These are phyloP conservation scores for Meriones unguiculatus DNA, from an alignment of 2,113 vertebrate species.

Conservation along the genomic window DNA sequence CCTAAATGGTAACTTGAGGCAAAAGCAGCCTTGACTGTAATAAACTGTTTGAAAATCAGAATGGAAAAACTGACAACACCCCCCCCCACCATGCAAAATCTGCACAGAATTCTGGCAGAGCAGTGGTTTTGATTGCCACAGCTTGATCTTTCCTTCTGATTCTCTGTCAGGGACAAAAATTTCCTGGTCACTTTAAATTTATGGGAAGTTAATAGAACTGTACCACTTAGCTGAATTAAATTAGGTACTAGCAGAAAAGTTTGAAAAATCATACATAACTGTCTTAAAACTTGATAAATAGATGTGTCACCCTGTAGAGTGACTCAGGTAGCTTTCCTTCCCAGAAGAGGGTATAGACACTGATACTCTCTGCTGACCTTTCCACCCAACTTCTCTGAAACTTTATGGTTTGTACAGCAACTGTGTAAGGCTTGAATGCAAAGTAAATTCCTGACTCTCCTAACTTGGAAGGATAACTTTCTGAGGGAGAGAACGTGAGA, in stretches of 20 bases:
- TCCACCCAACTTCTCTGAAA: slow-evolving; percentile 31
- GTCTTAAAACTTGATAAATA: slow-evolving; percentile 60
- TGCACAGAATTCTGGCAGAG: neutral
- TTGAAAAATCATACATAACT: slow-evolving; percentile 60
- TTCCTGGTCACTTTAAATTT: slow-evolving; percentile 54
- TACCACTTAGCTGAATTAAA: slow-evolving; percentile 60
- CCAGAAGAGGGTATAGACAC: slow-evolving; percentile 34
- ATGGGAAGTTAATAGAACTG: slow-evolving; percentile 63
- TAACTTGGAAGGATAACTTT: slow-evolving; percentile 37
- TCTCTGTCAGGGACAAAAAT: slow-evolving; percentile 41
- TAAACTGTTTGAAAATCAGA: slow-evolving; percentile 11
- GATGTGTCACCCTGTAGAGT: neutral
- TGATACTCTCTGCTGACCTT: slow-evolving; percentile 6
- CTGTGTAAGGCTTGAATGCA: slow-evolving; percentile 36
- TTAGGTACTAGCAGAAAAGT: slow-evolving; percentile 29
- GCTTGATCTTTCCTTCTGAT: slow-evolving; percentile 38
- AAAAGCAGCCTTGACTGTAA: slow-evolving; percentile 5
- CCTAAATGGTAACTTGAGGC: neutral
- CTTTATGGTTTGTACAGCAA: slow-evolving; percentile 17
- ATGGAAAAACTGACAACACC: neutral
- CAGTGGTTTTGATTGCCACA: neutral
- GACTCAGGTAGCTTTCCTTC: neutral
- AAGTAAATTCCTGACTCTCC: slow-evolving; percentile 37
- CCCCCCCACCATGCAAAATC: neutral
- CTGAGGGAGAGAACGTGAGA: neutral